Percentiles rank a stretch among this genome's conserved stretches.
These are phyloP conservation scores for Nothoprocta perdicaria DNA, from an alignment of 2,113 vertebrate genomes.

Conservation along the genomic window DNA sequence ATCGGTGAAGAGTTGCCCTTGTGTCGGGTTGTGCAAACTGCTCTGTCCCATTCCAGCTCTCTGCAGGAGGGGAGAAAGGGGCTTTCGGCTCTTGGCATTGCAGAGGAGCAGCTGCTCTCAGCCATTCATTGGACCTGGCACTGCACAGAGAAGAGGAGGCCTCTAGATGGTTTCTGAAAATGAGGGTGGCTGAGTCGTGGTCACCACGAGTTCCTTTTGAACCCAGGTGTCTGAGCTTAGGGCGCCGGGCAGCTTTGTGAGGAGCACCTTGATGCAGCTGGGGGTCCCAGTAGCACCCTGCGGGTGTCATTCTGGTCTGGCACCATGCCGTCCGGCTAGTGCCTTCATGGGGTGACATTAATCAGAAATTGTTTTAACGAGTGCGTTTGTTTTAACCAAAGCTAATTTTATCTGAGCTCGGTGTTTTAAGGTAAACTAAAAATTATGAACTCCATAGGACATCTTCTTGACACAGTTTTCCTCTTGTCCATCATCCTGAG, in stretches of 20 bases:
- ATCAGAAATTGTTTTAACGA: neutral
- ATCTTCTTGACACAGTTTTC: neutral
- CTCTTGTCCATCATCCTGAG: rapidly evolving
- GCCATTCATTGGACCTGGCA: neutral
- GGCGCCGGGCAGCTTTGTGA: neutral
- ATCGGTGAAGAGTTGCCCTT: neutral
- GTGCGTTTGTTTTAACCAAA: neutral
- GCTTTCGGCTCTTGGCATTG: neutral
- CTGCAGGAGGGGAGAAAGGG: neutral
- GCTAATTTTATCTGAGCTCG: neutral
- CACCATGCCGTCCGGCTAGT: neutral
- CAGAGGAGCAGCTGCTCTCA: neutral
- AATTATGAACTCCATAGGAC: neutral
- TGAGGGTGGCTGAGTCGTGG: neutral
- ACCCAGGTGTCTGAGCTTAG: too few relatives aligned
- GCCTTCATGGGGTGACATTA: neutral
- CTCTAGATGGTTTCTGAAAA: neutral
- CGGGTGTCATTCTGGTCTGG: neutral
- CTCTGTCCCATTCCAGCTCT: neutral
- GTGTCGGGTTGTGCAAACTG: rapidly evolving
- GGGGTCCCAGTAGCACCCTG: neutral
- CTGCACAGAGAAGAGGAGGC: neutral
- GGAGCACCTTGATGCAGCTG: neutral
- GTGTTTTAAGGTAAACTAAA: neutral
- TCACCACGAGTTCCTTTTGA: too few relatives aligned